Percentiles rank a stretch among this genome's conserved stretches.
phyloP scores from a whole-genome alignment of 2,113 vertebrate genomes.

The Bambusicola thoracicus region DNA sequence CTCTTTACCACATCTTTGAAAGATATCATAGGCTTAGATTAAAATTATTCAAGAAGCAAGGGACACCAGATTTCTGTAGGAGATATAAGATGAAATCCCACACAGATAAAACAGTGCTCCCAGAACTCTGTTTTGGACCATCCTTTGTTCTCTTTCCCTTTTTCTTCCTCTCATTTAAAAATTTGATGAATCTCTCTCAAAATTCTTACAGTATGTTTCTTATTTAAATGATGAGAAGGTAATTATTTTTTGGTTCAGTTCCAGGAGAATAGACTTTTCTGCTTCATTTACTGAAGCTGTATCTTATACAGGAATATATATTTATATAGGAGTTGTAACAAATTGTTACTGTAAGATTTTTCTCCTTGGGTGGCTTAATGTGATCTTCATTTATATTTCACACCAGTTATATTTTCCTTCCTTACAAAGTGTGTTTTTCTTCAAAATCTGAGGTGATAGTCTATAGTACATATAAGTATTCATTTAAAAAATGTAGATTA shows the following conservation, averaged over 20 bases:
- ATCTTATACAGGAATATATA: neutral
- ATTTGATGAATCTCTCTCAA: neutral
- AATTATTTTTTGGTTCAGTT: neutral
- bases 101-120: neutral
- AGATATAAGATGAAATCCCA: neutral
- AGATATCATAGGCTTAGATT: neutral
- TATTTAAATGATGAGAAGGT: neutral
- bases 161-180: neutral
- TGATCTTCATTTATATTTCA: neutral
- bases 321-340: neutral
- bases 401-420: neutral
- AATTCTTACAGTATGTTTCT: neutral
- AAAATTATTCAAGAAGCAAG: neutral
- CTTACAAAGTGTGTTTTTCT: neutral
- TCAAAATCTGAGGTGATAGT: neutral
- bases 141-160: neutral
- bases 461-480: neutral
- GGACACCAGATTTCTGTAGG: neutral
- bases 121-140: neutral
- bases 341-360: neutral
- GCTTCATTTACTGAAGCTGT: neutral
- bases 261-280: neutral
- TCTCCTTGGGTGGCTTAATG: neutral
- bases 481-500: neutral
- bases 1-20: neutral